Conservation (phyloP, 1,140 invertebrate genomes). For the Brachionus asplanchnoidis region DNA sequence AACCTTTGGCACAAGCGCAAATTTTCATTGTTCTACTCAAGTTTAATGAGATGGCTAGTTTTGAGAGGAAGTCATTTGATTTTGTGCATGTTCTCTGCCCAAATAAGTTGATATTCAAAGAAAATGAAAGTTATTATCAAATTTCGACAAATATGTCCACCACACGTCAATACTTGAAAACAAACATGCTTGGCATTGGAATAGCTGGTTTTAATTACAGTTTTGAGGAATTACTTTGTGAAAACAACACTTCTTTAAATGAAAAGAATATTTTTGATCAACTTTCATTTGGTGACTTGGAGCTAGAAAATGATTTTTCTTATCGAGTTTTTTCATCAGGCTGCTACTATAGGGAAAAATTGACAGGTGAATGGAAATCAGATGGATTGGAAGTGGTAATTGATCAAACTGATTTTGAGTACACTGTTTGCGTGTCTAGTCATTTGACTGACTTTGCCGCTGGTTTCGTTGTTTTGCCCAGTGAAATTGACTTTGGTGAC, state of each 20-base stretch:
- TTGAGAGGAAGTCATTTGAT: background rate
- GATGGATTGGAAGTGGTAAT: slow-evolving; percentile 48
- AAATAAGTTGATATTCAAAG: background rate
- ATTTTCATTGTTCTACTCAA: background rate
- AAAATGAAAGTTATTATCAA: background rate
- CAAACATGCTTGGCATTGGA: background rate
- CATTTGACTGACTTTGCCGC: slow-evolving; percentile 57
- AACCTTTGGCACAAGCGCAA: background rate
- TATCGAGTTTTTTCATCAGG: slow-evolving; percentile 37
- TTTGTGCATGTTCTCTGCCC: background rate
- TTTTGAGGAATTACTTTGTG: background rate
- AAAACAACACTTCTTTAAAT: background rate
- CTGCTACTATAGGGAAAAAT: slow-evolving; percentile 45
- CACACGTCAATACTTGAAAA: background rate
- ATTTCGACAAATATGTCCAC: background rate
- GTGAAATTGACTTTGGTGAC: slow-evolving; percentile 56
- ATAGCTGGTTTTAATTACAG: background rate
- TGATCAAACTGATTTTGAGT: slow-evolving; percentile 45
- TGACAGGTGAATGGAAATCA: slow-evolving; percentile 44
- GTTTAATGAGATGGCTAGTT: background rate
- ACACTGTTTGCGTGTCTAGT: slow-evolving; percentile 49
- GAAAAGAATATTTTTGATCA: background rate
- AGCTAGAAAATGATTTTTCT: background rate
- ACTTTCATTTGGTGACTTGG: background rate
- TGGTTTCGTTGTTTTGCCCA: slow-evolving; percentile 55